Evolutionary conservation across 1,140 invertebrate genomes (phyloP).

Genomic region (Akabosia matsudoensis): DNA sequence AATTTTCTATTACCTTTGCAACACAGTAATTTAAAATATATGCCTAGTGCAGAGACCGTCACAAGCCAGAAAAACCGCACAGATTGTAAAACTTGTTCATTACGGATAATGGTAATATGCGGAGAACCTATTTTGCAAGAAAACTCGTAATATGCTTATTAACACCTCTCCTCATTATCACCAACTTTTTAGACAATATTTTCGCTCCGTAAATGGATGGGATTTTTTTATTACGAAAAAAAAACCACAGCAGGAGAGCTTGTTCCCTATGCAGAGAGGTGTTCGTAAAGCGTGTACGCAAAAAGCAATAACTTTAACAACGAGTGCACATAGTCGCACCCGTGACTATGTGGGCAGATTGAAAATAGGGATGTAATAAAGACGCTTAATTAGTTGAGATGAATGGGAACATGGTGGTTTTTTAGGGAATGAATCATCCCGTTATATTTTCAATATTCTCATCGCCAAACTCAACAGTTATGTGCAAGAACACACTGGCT

Average conservation of each 20-base stretch:
- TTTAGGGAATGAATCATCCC: neutral
- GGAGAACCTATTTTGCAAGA: neutral
- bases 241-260: constrained; percentile 3
- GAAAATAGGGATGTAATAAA: neutral
- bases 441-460: neutral
- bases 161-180: neutral
- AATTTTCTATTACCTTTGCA: neutral
- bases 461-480: no score
- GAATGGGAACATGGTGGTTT: neutral
- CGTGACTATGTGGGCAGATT: neutral
- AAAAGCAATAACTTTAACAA: neutral
- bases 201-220: neutral
- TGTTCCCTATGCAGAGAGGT: no score
- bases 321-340: neutral
- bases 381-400: neutral
- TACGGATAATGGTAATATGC: no score
- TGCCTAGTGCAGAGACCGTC: no score
- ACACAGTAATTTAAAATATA: no score
- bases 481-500: no score
- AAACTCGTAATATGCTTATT: neutral
- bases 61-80: no score
- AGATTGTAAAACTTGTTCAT: no score
- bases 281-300: neutral
- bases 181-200: neutral
- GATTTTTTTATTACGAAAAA: neutral